These are phyloP conservation scores for Phasia obesa DNA, from an alignment of 2,888 invertebrate species.

Conservation along the genomic window DNA sequence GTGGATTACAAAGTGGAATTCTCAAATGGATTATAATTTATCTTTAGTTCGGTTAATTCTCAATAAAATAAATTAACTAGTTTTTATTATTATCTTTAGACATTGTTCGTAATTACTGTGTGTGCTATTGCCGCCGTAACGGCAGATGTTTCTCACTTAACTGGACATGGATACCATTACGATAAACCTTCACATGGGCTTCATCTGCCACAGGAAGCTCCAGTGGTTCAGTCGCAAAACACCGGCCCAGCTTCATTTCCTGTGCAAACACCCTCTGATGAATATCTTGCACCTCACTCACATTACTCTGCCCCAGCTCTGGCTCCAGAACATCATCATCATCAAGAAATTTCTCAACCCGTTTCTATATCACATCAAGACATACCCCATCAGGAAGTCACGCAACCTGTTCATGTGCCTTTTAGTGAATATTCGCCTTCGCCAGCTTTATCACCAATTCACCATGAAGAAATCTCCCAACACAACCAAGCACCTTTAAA, in stretches of 20 bases:
- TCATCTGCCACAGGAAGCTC: slow-evolving; percentile 44
- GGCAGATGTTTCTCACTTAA: slow-evolving; percentile 79
- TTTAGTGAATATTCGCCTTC: slow-evolving; percentile 26
- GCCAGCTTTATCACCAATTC: not conserved
- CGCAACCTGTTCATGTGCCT: slow-evolving; percentile 10
- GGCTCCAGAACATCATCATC: not conserved
- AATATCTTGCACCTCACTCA: slow-evolving; percentile 31
- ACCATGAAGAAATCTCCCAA: slow-evolving; percentile 28
- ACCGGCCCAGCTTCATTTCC: not conserved
- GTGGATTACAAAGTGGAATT: not conserved
- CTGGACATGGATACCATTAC: slow-evolving; percentile 77
- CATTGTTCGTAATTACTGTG: slow-evolving; percentile 75
- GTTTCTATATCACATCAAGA: not conserved
- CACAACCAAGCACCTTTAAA: slow-evolving; percentile 40
- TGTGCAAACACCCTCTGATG: slow-evolving; percentile 14
- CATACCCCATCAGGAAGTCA: slow-evolving; percentile 20
- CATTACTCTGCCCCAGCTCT: slow-evolving; percentile 9
- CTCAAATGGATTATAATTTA: slow-evolving; percentile 3
- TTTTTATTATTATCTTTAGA: slow-evolving; percentile 73
- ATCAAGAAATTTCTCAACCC: slow-evolving; percentile 5
- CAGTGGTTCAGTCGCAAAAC: not conserved
- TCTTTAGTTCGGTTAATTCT: no score
- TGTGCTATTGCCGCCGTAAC: slow-evolving; percentile 77
- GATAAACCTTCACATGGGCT: slow-evolving; percentile 53
- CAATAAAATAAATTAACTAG: not conserved